Evolutionary conservation across 1,140 invertebrate species (phyloP).

Genomic region (Metopolophium dirhodum): DNA sequence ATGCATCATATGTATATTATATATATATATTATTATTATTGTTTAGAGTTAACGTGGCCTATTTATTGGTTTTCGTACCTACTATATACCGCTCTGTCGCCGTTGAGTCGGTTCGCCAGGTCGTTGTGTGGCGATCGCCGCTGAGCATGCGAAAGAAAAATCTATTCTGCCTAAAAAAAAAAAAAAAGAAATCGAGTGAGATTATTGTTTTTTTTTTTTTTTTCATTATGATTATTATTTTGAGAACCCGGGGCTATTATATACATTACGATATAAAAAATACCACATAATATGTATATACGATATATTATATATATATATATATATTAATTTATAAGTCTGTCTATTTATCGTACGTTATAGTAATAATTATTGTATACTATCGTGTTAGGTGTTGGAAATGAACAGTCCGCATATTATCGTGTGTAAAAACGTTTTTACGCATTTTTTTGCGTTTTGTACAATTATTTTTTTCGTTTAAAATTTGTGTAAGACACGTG

Average conservation of each 20-base stretch:
- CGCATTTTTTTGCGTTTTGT: not conserved
- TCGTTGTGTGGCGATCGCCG: not conserved
- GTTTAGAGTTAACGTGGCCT: not conserved
- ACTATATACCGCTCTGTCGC: not conserved
- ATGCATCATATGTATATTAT: not conserved
- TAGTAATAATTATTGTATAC: not conserved
- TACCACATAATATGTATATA: not conserved
- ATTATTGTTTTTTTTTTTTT: slow-evolving; percentile 9
- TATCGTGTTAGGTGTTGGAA: slow-evolving; percentile 31
- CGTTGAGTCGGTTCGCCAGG: not conserved
- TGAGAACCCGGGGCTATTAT: not conserved
- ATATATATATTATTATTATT: not conserved
- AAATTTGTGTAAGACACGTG: not conserved
- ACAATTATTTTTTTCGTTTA: not conserved
- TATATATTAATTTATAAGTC: slow-evolving; percentile 39
- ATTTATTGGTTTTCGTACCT: not conserved
- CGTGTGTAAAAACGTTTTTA: not conserved
- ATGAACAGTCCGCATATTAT: slow-evolving; percentile 27
- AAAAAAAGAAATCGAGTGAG: slow-evolving; percentile 23
- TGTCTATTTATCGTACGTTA: not conserved
- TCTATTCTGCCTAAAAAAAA: not conserved
- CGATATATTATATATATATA: not conserved
- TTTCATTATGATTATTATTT: not conserved
- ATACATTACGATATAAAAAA: not conserved
- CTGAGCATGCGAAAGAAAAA: not conserved